Evolutionary conservation across 2,113 vertebrate species (phyloP).

Genomic region (Echinops telfairi): DNA sequence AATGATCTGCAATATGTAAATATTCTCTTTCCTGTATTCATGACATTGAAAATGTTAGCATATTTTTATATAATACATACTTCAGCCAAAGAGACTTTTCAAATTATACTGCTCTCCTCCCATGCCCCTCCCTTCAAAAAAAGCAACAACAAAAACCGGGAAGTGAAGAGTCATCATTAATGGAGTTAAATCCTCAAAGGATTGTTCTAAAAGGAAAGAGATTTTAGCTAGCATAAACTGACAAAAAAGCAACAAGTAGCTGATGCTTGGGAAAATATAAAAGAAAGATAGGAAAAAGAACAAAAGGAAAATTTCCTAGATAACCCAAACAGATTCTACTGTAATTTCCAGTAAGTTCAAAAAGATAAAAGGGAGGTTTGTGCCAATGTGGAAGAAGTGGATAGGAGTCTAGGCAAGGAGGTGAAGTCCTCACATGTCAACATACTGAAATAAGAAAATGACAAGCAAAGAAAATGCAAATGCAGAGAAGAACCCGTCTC

Average conservation of each 20-base stretch:
- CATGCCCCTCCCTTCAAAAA: background rate
- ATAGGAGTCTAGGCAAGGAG: background rate
- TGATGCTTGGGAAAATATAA: conserved; percentile 25
- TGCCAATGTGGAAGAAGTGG: background rate
- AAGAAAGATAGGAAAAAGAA: background rate
- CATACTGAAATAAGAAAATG: conserved; percentile 8
- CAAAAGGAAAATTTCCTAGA: background rate
- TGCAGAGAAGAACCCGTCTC: background rate
- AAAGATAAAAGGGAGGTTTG: background rate
- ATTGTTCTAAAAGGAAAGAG: background rate
- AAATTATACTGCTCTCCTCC: background rate
- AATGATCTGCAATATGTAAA: conserved; percentile 28
- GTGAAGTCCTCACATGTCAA: background rate
- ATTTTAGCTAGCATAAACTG: background rate
- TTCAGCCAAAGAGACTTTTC: conserved; percentile 39
- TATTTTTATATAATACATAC: conserved; percentile 15
- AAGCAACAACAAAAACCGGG: background rate
- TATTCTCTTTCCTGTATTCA: background rate
- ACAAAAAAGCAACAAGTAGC: background rate
- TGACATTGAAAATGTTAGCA: conserved; percentile 22
- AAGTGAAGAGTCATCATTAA: background rate
- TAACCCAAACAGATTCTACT: conserved; percentile 4
- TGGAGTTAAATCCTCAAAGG: conserved; percentile 35
- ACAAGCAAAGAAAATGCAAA: conserved; percentile 37
- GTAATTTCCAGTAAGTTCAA: conserved; percentile 43